Conservation (phyloP, 1,140 invertebrate genomes). For the Adelges cooleyi region DNA sequence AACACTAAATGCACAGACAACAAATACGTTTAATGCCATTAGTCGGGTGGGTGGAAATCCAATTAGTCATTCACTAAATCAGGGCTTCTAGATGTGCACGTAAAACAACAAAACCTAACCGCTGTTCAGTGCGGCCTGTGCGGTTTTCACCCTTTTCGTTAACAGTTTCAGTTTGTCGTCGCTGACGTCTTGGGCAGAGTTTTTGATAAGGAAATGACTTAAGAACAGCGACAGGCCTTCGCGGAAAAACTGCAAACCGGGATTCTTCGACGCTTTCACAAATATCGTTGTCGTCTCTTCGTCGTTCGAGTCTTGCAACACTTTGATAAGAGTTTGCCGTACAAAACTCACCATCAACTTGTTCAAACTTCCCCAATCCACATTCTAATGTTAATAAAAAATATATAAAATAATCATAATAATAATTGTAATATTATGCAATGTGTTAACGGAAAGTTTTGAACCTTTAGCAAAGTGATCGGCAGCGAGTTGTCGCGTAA, state of each 20-base stretch:
- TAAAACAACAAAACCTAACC: background rate
- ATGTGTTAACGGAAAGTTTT: background rate
- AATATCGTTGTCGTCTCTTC: slow-evolving; percentile 53
- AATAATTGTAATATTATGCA: slow-evolving; percentile 4
- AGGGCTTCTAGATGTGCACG: slow-evolving; percentile 7
- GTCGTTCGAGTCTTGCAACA: slow-evolving; percentile 51
- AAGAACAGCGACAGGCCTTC: slow-evolving; percentile 68
- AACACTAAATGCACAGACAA: background rate
- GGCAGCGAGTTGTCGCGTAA: slow-evolving; percentile 65
- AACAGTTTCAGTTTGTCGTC: slow-evolving; percentile 41
- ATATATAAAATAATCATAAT: background rate
- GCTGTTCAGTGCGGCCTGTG: slow-evolving; percentile 1
- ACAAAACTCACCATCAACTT: slow-evolving; percentile 56
- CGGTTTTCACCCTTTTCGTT: slow-evolving; percentile 4
- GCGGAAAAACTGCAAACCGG: slow-evolving; percentile 57
- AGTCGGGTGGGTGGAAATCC: slow-evolving; percentile 4
- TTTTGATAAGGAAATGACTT: slow-evolving; percentile 62
- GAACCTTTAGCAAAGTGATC: slow-evolving; percentile 77
- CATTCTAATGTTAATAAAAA: slow-evolving; percentile 2
- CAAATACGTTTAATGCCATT: slow-evolving; percentile 12
- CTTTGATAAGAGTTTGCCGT: slow-evolving; percentile 54
- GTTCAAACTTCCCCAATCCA: slow-evolving; percentile 41
- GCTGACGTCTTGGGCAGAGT: slow-evolving; percentile 40
- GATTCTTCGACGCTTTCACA: slow-evolving; percentile 48
- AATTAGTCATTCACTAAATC: background rate